Base-by-base conservation (phyloP, 2,888 invertebrate species). In the Xylota sylvarum region DNA sequence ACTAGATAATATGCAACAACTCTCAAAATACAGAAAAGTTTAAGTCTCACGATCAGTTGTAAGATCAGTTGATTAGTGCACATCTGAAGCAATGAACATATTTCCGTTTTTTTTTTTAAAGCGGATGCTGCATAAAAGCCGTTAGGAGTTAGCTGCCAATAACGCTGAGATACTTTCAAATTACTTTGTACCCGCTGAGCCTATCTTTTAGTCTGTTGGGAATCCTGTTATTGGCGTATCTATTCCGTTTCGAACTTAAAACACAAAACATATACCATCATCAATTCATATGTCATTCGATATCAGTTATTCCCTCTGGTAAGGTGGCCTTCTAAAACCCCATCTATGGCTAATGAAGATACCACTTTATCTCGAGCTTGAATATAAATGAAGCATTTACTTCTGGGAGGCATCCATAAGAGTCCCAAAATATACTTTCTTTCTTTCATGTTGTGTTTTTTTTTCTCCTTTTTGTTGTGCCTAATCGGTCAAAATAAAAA, bases 341-440 rank as follows among this genome's bases (percentile, higher is more conserved):
- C 56, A 30, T 70, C 69, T 70, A 43, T 32, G 6, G 35, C 65
- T 46, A 64, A 56, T 65, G 56, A 76, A 76, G 65, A 65, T 65
- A 76, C 76, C 14, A 23, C 32, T 56, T 76, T 76, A 76, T 65
- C 76, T 32, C 27, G 5, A 55, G 12, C 35, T 56, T 65, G 55
- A 43, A 76, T 77, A 67, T 35, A 67, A 77, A 77, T 76, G 65
- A 65, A 55, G 43, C 27, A 65, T 65, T 76, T 76, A 56, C 74
- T 65, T 76, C 65, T 76, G 64, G 74, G 62, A 5, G 73, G 58
- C 9, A 52, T 43, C 19, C 27, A 35, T n/a, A 5, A 48, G 17
- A 30, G 17, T 5, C 27, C 23, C 30, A 52, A 48, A 52, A 17
- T 23, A 23, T 23, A 27, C 12, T 17, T 35, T 35, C 5, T 72